Evolutionary conservation across 2,113 vertebrate species (phyloP), one percentile per base, ranked within the genome.

Genomic region (Sisor rabdophorus): DNA sequence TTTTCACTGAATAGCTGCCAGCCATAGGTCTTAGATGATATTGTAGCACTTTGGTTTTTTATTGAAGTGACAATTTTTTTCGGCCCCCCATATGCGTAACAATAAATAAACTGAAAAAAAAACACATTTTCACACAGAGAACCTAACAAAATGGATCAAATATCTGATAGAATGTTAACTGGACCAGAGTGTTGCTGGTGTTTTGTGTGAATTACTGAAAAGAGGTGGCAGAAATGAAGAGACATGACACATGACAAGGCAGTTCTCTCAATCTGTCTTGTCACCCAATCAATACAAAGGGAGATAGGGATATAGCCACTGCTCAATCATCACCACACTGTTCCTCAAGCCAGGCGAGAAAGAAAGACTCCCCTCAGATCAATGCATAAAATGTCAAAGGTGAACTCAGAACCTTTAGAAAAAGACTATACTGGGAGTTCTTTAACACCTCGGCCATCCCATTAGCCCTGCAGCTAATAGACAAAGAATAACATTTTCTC

Each of bases 201-300:
- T 80, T 82, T 82, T 69, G 64, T 69, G 44, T 6, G 55, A 59
- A 55, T 75, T 77, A 65, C 79, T 75, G 81, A 83, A 80, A 83
- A 83, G 74, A 77, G 64, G 60, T 71, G 47, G 48, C 81, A 73
- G 63, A 72, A 80, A 81, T 53, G 72, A 52, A 77, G 76, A 73
- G 71, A 76, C 78, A 77, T 80, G 81, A 84, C 75, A 80, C 77
- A 75, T 28, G 78, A 78, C 77, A 61, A 79, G 82, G 63, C 78
- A 69, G 71, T 78, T 73, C 73, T 78, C 70, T 80, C 79, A 73
- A 82, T 81, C 79, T 82, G 60, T 73, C 59, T 76, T 77, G 77
- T 81, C 77, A 78, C 71, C 83, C 78, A 82, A 84, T 86, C 83
- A 81, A 84, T 84, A 81, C 52, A 40, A 70, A 73, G 26, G 28